phyloP scores from a whole-genome alignment of 2,888 invertebrate species.

The Plusia festucae region DNA sequence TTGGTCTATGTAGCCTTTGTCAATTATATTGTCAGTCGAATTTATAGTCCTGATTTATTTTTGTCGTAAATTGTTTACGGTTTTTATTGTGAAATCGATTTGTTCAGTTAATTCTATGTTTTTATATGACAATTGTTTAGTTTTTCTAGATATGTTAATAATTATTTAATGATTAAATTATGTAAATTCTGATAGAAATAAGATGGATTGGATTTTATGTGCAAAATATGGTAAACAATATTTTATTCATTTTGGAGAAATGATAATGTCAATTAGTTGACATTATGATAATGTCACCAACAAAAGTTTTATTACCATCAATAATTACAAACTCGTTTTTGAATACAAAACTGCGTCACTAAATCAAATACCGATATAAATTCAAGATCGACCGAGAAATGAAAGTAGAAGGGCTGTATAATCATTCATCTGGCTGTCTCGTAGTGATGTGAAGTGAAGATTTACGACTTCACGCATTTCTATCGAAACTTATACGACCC shows the following conservation, averaged over 20 bases:
- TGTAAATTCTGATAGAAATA: background rate
- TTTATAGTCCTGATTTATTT: slow-evolving; percentile 42
- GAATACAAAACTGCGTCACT: background rate
- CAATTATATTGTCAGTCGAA: slow-evolving; percentile 47
- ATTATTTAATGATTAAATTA: background rate
- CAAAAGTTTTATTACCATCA: background rate
- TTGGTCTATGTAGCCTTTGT: slow-evolving; percentile 37
- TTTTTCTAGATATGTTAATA: slow-evolving; percentile 14
- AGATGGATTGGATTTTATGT: background rate
- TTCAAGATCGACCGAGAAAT: slow-evolving; percentile 36
- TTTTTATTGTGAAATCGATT: slow-evolving; percentile 35
- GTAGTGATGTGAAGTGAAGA: slow-evolving; percentile 48
- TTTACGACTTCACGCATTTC: slow-evolving; percentile 38
- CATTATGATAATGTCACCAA: background rate
- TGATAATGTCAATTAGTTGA: no score
- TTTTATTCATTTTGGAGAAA: background rate
- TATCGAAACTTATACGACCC: slow-evolving; percentile 15
- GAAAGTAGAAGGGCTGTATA: slow-evolving; percentile 40
- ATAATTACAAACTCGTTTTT: background rate
- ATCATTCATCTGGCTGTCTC: slow-evolving; percentile 42
- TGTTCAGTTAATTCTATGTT: slow-evolving; percentile 27
- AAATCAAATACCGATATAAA: slow-evolving; percentile 34
- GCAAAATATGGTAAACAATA: background rate
- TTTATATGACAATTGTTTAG: background rate
- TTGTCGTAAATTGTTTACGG: slow-evolving; percentile 25